Percentiles rank a stretch among this genome's conserved stretches.
Evolutionary conservation across 2,797 vertebrate species (phyloP).

Genomic region (Propithecus perrieri): DNA sequence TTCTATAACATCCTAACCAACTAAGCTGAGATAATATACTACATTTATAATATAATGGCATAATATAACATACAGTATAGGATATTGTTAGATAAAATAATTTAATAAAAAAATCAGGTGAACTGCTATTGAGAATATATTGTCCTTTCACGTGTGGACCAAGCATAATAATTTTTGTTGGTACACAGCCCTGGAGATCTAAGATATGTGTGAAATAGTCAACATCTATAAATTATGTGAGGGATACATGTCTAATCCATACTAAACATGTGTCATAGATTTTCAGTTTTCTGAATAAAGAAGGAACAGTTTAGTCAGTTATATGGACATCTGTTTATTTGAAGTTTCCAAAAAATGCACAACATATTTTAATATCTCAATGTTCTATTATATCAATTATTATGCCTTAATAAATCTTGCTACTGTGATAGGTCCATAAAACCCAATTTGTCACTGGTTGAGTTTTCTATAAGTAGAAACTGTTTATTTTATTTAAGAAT

Average conservation of each 20-base stretch:
- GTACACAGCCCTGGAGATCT: background rate
- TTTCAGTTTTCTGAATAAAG: slow-evolving; percentile 26
- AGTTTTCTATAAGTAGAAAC: background rate
- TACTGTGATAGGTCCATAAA: background rate
- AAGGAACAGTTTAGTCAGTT: background rate
- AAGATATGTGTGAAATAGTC: background rate
- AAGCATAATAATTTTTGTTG: background rate
- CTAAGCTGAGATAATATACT: background rate
- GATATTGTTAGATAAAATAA: background rate
- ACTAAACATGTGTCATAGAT: background rate
- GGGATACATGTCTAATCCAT: background rate
- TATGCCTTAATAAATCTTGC: background rate
- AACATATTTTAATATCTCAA: background rate
- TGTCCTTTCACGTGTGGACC: background rate
- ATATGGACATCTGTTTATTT: background rate
- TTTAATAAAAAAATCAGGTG: background rate
- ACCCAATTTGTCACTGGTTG: background rate
- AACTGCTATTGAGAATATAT: background rate
- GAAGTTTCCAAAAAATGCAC: background rate
- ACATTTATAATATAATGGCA: background rate
- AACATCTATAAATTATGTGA: background rate
- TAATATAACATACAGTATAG: background rate
- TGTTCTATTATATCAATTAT: background rate
- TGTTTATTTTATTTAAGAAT: background rate
- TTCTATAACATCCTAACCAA: background rate